Conservation (phyloP, 2,113 vertebrate species). For the Thamnaconus septentrionalis region DNA sequence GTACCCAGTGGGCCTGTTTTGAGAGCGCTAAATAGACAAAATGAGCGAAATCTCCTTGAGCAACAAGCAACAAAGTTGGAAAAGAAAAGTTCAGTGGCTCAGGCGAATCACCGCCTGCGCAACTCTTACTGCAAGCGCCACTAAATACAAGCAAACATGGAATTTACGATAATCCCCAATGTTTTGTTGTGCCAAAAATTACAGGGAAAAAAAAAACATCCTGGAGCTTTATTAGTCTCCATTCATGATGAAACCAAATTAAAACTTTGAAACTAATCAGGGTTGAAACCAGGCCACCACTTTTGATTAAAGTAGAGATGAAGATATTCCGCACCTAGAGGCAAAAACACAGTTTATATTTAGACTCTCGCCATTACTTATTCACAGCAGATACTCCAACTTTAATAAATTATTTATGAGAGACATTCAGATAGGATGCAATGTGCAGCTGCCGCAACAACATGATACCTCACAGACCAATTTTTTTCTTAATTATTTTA, state of each 20-base stretch:
- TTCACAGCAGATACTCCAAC: neutral
- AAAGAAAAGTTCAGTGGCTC: neutral
- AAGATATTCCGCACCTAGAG: neutral
- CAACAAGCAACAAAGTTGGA: constrained; percentile 5
- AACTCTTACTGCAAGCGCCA: no score
- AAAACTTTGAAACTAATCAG: neutral
- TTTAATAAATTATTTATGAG: neutral
- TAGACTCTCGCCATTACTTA: neutral
- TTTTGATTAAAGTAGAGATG: neutral
- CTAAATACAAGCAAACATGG: neutral
- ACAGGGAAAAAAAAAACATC: no score
- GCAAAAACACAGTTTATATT: neutral
- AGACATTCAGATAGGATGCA: neutral
- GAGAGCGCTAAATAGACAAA: neutral
- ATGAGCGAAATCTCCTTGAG: constrained; percentile 27
- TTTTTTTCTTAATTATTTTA: no score
- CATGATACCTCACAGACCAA: no score
- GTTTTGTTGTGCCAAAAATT: no score
- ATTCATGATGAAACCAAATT: neutral
- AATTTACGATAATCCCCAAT: no score
- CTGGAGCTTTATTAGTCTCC: no score
- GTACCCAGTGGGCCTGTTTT: neutral
- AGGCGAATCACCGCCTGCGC: no score
- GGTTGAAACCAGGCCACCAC: neutral
- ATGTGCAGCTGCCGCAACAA: neutral